Evolutionary conservation across 1,140 invertebrate species (phyloP), one percentile per base, ranked within the genome.

Genomic region (Magallana angulata): DNA sequence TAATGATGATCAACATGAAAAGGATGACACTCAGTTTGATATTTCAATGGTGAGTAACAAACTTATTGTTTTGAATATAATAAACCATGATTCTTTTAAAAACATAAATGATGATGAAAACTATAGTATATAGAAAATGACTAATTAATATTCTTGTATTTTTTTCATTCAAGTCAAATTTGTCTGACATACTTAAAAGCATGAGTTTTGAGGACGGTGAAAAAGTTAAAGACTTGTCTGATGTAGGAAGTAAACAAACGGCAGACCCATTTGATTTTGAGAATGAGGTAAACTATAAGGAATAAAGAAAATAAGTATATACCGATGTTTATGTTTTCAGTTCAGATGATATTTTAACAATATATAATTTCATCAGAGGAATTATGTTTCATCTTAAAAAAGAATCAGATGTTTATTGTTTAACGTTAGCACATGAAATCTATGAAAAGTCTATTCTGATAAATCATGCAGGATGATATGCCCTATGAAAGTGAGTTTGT

Each of bases 41-140:
- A 71, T 71, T 71, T 71, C 64, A 24, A 71, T 71, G 64, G 64
- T 71, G 64, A 71, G 64, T 71, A 8, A 6, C n/a, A 18, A 71
- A 48, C 36, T 48, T 48, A 4, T 4, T 48, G 5, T 48, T 48
- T 48, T 48, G 36, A 48, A 48, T 48, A 48, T 48, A 48, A 2
- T 48, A 48, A 48, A 48, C 2, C 36, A 48, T 48, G 36, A 48
- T 48, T 48, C 5, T 48, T 48, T 48, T 48, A 4, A 5, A 24
- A 4, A 48, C 5, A 48, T 48, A 48, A 48, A 48, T 48, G 36
- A 48, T 48, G 36, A 48, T 4, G 36, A 48, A 48, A 5, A 48
- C 36, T 48, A 48, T 0, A 5, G 60, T n/a, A 9, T 16, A 12
- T 62, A n/a, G 24, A n/a, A 62, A 16, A 7, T 6, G 18, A 62